Evolutionary conservation across 2,113 vertebrate species (phyloP), one percentile per base, ranked within the genome.

Genomic region (Sander lucioperca): DNA sequence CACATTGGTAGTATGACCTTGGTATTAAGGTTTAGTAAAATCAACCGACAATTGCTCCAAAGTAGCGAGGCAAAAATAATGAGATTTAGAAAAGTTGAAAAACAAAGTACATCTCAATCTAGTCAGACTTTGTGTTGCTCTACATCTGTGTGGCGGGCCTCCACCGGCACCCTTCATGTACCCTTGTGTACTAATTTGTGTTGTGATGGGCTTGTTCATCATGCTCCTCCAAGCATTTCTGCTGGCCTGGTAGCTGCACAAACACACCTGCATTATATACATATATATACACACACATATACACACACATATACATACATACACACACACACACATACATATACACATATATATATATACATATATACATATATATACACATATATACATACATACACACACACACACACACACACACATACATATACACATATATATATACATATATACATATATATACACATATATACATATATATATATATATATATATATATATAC

Each of bases 181-280:
- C 62, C 82, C 65, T 73, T n/a, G n/a, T n/a, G n/a, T n/a, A n/a
- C 57, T 85, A 70, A 89, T 89, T 90, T 91, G 76, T 87, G 63
- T 47, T 69, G 47, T 71, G 84, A 84, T 77, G 39, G 56, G 72
- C 66, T 87, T 80, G 80, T 79, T 91, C 84, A 58, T 56, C 25
- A 36, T 74, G 50, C 54, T 58, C 68, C 62, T 88, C 61, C 39
- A n/a, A 82, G 76, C 30, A 56, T 19, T 63, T 82, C n/a, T 43
- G 61, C 64, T 71, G 47, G 16, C 64, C 43, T 65, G 50, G 33
- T 68, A 47, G 51, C 18, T 67, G 65, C 74, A 86, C 58, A 87
- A 77, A 77, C 70, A 74, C 64, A 82, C 73, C 74, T 80, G 6
- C 6, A 36, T 36, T 36, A 36, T 36, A 36, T 36, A 36, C 1